Evolutionary conservation across 2,797 vertebrate genomes (phyloP), one percentile per base, ranked within the genome.

Genomic region (Lerista edwardsae): DNA sequence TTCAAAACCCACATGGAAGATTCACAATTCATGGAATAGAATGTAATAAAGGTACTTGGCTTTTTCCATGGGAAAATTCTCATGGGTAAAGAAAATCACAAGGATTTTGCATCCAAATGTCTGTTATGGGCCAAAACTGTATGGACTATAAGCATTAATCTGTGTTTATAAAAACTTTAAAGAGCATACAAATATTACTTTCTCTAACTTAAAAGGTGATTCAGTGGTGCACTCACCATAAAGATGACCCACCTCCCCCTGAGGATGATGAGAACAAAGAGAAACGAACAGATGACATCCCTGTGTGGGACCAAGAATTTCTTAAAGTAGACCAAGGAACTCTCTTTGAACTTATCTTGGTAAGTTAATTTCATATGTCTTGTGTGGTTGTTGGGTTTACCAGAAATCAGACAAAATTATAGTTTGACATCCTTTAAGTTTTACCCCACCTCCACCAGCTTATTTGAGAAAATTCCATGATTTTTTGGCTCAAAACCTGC

Each of bases 181-280:
- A 65, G 83, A 71, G 78, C 36, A 84, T 78, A 36, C 47, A 29
- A 61, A 64, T 51, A 1, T 7, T 57, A 64, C 15, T 57, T 67
- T 44, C 7, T 57, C 2, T 47, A 44, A 82, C 69, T 87, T 89
- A 61, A 51, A 91, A 99, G 99, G 98, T 99, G 87, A 99, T 99
- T 94, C 99, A 99, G 96, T 99, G 99, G 98, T 99, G 99, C 95
- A 99, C 98, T 87, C 98, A 99, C 94, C 98, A 99, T 96, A 99
- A 99, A 96, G 98, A 99, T 92, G 98, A 99, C 91, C 98, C 99
- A n/a, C 99, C 98, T 96, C 98, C 98, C 78, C 99, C 98, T 6
- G 98, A 99, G 94, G 98, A 99, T 57, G 99, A 99, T 87, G 98
- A 99, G 94, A 99, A 99, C 96, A 99, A 99, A 95, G 99, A 99